A percentile compares a stretch with the other conserved stretches of the same genome.
Conservation (phyloP, 1,140 invertebrate species). For the Artemia franciscana region DNA sequence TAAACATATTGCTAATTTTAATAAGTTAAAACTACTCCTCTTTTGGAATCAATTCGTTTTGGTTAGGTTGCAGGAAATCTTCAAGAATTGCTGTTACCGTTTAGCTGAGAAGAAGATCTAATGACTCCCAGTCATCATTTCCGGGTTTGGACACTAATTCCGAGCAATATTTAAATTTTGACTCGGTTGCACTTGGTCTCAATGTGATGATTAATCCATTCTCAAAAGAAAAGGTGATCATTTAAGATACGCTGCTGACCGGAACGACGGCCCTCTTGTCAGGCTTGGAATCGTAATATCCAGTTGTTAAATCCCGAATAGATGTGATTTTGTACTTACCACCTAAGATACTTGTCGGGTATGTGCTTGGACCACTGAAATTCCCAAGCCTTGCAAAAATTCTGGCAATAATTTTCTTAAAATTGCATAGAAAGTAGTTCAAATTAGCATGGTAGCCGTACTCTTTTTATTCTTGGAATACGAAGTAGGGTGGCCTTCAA, state of each 20-base stretch:
- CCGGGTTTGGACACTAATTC: slow-evolving; percentile 48
- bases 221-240: slow-evolving; percentile 86
- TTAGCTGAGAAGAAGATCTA: slow-evolving; percentile 34
- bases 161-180: slow-evolving; percentile 93
- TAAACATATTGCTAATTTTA: too few species aligned
- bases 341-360: slow-evolving; percentile 39
- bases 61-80: slow-evolving; percentile 53
- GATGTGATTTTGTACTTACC: slow-evolving; percentile 44
- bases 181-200: slow-evolving; percentile 91
- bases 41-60: slow-evolving; percentile 35
- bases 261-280: slow-evolving; percentile 52
- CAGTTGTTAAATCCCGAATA: slow-evolving; percentile 68
- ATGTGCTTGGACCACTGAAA: slow-evolving; percentile 37
- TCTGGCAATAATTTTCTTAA: slow-evolving; percentile 35
- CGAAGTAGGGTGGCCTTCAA: too few species aligned
- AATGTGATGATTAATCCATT: slow-evolving; percentile 69
- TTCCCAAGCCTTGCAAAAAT: slow-evolving; percentile 68
- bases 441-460: slow-evolving; percentile 61
- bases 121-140: too few species aligned
- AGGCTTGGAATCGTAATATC: slow-evolving; percentile 49
- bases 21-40: background rate
- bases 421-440: slow-evolving; percentile 69
- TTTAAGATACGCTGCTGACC: slow-evolving; percentile 50
- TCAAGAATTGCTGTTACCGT: slow-evolving; percentile 52
- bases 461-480: too few species aligned